Conservation (phyloP, 2,888 invertebrate species). For the Notodonta dromedarius region DNA sequence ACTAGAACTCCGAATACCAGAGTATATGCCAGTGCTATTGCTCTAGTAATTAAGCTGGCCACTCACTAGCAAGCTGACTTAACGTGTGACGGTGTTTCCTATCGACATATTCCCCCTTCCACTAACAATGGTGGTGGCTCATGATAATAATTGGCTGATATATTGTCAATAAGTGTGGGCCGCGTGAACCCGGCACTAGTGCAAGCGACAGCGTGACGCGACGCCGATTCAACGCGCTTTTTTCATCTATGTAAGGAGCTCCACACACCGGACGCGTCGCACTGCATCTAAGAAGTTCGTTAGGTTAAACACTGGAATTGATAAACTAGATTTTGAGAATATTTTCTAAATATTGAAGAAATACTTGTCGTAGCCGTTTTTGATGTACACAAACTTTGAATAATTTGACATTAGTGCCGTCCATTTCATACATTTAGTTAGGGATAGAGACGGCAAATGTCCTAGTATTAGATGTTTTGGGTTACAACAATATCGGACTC, state of each 20-base stretch:
- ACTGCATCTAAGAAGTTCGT: background rate
- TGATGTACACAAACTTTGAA: background rate
- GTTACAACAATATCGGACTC: background rate
- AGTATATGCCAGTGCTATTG: too few relatives aligned
- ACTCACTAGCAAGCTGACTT: too few relatives aligned
- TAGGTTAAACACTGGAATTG: conserved; percentile 45
- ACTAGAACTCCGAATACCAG: too few relatives aligned
- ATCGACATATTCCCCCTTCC: too few relatives aligned
- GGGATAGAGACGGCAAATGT: background rate
- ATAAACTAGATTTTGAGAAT: conserved; percentile 47
- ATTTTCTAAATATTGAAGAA: conserved; percentile 5
- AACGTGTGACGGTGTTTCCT: too few relatives aligned
- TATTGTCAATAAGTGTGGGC: background rate
- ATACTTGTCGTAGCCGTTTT: background rate
- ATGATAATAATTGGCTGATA: too few relatives aligned
- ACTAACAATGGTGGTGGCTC: too few relatives aligned
- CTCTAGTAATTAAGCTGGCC: too few relatives aligned
- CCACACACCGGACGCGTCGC: too few relatives aligned
- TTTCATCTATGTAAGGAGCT: background rate
- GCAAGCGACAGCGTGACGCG: background rate
- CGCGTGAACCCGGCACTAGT: background rate
- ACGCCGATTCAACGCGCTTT: background rate
- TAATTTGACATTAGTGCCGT: background rate
- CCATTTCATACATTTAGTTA: background rate
- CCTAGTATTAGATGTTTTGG: background rate